Conservation (phyloP, 2,113 vertebrate species). For the Tricholaema leucomelas region DNA sequence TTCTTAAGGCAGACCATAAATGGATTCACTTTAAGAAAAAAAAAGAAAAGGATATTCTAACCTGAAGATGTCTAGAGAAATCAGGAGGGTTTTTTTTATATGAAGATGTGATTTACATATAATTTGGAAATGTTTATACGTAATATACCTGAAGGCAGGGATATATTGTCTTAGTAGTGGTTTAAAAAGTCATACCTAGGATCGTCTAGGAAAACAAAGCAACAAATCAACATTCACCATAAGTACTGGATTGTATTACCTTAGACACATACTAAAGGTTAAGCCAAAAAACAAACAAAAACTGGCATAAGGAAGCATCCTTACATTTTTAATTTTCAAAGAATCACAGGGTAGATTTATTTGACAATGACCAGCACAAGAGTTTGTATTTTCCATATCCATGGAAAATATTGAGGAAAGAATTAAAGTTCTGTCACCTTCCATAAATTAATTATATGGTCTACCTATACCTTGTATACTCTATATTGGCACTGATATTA, state of each 20-base stretch:
- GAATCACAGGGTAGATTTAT: not conserved
- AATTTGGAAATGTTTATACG: not conserved
- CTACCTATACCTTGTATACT: not conserved
- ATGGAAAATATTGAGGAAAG: not conserved
- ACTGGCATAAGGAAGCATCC: no score
- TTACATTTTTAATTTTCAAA: not conserved
- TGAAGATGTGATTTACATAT: not conserved
- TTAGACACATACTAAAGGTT: not conserved
- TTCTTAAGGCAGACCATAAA: not conserved
- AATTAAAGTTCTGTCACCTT: not conserved
- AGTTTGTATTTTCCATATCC: not conserved
- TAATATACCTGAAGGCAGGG: not conserved
- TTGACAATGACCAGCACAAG: not conserved
- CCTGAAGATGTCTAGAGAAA: not conserved
- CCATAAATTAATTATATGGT: not conserved
- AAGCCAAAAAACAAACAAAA: not conserved
- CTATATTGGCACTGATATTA: no score
- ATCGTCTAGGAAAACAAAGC: not conserved
- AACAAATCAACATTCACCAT: not conserved
- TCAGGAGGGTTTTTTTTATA: not conserved
- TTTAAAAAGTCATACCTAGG: not conserved
- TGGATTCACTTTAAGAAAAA: not conserved
- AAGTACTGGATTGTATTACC: not conserved
- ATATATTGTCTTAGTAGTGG: not conserved
- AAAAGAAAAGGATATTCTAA: accelerated